Evolutionary conservation across 2,888 invertebrate species (phyloP).

Genomic region (Papilio gigon): DNA sequence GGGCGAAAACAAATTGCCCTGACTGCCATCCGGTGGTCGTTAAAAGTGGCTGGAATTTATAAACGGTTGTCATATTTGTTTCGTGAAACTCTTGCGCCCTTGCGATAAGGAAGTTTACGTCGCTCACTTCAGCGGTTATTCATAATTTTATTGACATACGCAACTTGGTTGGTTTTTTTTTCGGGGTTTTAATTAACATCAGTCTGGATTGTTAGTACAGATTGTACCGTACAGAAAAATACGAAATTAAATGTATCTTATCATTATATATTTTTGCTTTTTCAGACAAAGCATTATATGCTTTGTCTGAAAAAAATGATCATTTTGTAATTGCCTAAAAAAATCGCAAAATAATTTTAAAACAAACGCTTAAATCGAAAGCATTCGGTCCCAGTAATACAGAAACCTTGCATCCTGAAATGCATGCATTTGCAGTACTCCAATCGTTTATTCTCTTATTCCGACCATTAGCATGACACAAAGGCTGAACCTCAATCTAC

Average conservation of each 20-base stretch:
- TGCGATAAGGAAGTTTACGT: conserved; percentile 31
- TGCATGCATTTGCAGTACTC: conserved; percentile 42
- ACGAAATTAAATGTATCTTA: neutral
- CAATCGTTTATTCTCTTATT: conserved; percentile 28
- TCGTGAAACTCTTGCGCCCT: conserved; percentile 30
- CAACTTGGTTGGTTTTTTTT: neutral
- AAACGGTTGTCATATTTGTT: conserved; percentile 37
- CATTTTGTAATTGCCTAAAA: too few species aligned
- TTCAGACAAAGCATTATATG: too few species aligned
- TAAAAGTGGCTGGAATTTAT: conserved; percentile 35
- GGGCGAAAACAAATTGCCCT: conserved; percentile 38
- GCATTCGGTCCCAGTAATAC: neutral
- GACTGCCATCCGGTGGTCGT: conserved; percentile 32
- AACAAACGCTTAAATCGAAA: neutral
- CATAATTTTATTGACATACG: conserved; percentile 23
- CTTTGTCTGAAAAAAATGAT: too few species aligned
- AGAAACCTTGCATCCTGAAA: neutral
- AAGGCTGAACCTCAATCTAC: conserved; percentile 60
- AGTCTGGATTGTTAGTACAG: too few species aligned
- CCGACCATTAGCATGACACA: conserved; percentile 51
- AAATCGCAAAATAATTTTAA: conserved; percentile 22
- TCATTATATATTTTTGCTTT: conserved; percentile 25
- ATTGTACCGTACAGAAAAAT: neutral
- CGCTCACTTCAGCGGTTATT: conserved; percentile 5
- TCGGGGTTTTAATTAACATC: neutral